Percentiles rank a stretch among this genome's conserved stretches.
Evolutionary conservation across 1,140 invertebrate genomes (phyloP).

Genomic region (Bradynema listronoti): DNA sequence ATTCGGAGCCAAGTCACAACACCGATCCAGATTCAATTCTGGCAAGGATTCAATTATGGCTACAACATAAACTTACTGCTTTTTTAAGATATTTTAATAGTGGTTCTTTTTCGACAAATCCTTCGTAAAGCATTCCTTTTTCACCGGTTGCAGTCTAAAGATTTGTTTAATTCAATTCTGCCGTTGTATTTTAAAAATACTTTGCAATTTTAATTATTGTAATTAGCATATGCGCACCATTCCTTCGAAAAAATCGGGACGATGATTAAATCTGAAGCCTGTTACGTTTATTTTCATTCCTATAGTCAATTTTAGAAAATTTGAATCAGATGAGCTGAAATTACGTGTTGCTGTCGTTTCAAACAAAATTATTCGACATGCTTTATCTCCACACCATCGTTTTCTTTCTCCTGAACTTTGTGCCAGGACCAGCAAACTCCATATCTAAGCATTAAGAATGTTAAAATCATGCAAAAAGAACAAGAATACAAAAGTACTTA

Average conservation of each 20-base stretch:
- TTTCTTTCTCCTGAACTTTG: too few species aligned
- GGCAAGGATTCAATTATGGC: too few species aligned
- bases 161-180: background rate
- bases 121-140: slow-evolving; percentile 9
- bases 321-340: background rate
- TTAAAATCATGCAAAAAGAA: too few species aligned
- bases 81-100: too few species aligned
- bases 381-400: too few species aligned
- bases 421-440: too few species aligned
- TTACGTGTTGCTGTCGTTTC: background rate
- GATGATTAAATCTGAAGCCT: slow-evolving; percentile 11
- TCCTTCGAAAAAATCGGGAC: slow-evolving; percentile 12
- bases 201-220: background rate
- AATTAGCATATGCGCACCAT: slow-evolving; percentile 2
- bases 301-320: slow-evolving; percentile 3
- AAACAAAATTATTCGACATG: slow-evolving; percentile 8
- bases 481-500: too few species aligned
- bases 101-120: too few species aligned
- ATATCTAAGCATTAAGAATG: too few species aligned
- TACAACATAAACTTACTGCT: too few species aligned
- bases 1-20: too few species aligned
- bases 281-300: slow-evolving; percentile 9
- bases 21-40: too few species aligned
- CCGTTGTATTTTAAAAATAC: background rate
- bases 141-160: slow-evolving; percentile 10